Base-by-base conservation (phyloP, 1,140 invertebrate genomes). In the Mya arenaria region DNA sequence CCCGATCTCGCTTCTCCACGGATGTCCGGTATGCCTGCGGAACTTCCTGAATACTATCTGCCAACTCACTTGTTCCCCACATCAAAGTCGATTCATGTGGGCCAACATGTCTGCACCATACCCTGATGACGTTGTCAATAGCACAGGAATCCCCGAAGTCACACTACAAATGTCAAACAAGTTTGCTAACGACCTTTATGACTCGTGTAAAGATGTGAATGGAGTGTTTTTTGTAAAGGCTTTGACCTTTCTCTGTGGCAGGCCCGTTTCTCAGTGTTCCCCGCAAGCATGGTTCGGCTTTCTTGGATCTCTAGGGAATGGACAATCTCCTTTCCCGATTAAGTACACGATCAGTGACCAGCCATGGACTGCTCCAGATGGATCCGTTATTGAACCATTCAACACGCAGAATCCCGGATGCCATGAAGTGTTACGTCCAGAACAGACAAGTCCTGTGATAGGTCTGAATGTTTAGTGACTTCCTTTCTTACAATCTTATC, bases 241-340 rank as follows among this genome's bases (percentile, higher is more conserved):
- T n/a, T n/a, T n/a, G n/a, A n/a, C n/a, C n/a, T n/a, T n/a, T n/a
- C 95, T 98, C 95, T 99, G 97, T 91, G 96, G 96, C 13, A 80
- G 88, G 92, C 94, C 94, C 4, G 82, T 71, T 10, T 58, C 83
- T 4, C n/a, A 87, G 3, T 93, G 93, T 77, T 90, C 75, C 28
- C 82, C 90, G 10, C 32, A 87, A 37, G 65, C 79, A 5, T 91
- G 89, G 87, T 71, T 93, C 0, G 89, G 93, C 15, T 96, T 92
- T 90, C 96, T 97, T 96, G 97, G 96, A 0, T 94, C 91, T 44
- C 69, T 62, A n/a, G 34, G 39, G 90, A 96, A 96, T 89, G 82
- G 90, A 0, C 96, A 94, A 86, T 95, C 96, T 83, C 97, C 97
- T 15, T 98, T 98, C 91, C 94, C 96, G 92, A 97, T 98, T 44